Conservation (phyloP, 2,113 vertebrate species). For the Melanostigma gelatinosum region DNA sequence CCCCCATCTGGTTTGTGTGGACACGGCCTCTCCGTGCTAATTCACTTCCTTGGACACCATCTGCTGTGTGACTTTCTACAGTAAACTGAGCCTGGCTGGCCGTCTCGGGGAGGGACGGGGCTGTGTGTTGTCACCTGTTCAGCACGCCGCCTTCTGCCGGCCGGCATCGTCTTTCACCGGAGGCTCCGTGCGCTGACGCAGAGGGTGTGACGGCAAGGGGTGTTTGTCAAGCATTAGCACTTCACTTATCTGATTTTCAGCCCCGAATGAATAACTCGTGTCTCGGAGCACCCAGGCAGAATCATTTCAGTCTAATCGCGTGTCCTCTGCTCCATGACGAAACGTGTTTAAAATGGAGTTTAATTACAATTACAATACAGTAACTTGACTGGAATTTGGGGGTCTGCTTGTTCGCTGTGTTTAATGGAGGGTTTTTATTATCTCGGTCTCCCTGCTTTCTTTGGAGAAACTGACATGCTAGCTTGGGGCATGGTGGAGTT, state of each 20-base stretch:
- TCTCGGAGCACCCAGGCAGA: constrained; percentile 4
- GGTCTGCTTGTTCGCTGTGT: not conserved
- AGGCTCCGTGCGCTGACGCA: not conserved
- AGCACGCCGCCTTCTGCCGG: constrained; percentile 66
- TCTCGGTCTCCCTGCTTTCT: not conserved
- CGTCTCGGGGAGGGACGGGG: constrained; percentile 47
- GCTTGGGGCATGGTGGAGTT: not conserved
- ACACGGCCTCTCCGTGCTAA: constrained; percentile 68
- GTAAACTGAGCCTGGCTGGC: constrained; percentile 73
- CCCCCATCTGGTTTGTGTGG: constrained; percentile 74
- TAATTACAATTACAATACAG: not conserved
- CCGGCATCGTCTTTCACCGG: constrained; percentile 68
- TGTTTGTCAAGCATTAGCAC: constrained; percentile 58
- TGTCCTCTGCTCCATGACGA: not conserved
- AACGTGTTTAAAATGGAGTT: not conserved
- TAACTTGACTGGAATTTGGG: not conserved
- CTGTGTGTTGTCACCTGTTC: constrained; percentile 75
- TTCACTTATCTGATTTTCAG: constrained; percentile 61
- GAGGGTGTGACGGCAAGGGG: constrained; percentile 43
- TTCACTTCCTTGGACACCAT: constrained; percentile 81
- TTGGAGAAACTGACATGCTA: not conserved
- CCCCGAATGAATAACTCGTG: constrained; percentile 45
- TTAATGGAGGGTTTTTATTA: not conserved
- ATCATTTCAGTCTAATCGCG: constrained; percentile 15
- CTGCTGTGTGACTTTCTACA: constrained; percentile 78